phyloP scores from a whole-genome alignment of 2,888 invertebrate species.

The Caenorhabditis japonica region DNA sequence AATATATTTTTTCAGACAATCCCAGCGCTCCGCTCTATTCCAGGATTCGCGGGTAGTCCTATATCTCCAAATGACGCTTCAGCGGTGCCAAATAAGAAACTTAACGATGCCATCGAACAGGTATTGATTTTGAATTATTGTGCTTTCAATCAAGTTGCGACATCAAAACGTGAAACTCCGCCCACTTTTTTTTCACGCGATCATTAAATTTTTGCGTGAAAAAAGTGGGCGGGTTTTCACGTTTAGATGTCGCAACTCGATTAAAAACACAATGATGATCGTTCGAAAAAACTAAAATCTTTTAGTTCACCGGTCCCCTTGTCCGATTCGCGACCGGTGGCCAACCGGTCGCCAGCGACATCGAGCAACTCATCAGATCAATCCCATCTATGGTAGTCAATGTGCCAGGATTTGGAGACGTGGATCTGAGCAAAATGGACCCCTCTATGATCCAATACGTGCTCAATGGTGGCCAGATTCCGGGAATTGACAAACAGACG shows the following conservation, averaged over 20 bases:
- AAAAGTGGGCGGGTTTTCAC: no score
- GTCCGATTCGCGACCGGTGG: constrained; percentile 70
- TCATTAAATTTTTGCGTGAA: no score
- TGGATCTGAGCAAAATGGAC: constrained; percentile 73
- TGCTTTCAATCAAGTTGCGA: no score
- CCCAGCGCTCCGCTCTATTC: constrained; percentile 66
- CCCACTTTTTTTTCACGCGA: no score
- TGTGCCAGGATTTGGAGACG: constrained; percentile 73
- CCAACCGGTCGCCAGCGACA: constrained; percentile 66
- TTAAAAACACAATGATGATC: no score
- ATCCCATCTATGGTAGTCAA: constrained; percentile 74
- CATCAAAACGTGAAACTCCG: no score
- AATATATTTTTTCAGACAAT: constrained; percentile 60
- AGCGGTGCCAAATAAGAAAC: constrained; percentile 47
- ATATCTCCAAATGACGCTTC: constrained; percentile 31
- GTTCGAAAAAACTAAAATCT: no score
- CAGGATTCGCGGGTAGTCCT: constrained; percentile 50
- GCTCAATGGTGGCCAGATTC: constrained; percentile 74
- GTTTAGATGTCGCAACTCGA: no score
- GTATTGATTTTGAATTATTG: no score
- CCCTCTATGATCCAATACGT: constrained; percentile 73
- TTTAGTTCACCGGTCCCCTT: constrained; percentile 70
- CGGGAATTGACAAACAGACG: constrained; percentile 73
- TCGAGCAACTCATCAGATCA: constrained; percentile 67
- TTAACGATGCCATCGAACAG: constrained; percentile 68